Evolutionary conservation across 2,113 vertebrate genomes (phyloP).

Genomic region (Alectura lathami): DNA sequence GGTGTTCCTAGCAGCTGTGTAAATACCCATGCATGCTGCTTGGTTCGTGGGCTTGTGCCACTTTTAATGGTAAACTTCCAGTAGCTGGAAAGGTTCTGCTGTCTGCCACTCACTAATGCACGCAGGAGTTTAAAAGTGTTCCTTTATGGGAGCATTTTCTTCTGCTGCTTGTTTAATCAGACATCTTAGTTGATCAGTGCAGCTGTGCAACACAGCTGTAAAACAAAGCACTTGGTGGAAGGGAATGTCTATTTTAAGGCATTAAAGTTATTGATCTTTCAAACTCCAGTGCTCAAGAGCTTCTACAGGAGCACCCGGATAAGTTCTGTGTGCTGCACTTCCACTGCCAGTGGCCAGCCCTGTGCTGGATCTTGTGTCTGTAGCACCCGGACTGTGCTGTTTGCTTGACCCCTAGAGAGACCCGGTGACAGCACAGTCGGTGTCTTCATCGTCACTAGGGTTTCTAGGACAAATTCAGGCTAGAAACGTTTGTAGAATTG

Average conservation of each 20-base stretch:
- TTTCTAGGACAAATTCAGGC: not conserved
- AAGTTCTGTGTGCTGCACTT: not conserved
- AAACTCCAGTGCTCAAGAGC: not conserved
- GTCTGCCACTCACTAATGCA: not conserved
- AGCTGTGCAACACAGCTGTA: not conserved
- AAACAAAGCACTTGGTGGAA: not conserved
- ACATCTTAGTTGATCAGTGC: not conserved
- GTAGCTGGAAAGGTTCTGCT: not conserved
- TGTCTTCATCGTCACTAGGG: not conserved
- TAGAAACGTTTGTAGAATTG: not conserved
- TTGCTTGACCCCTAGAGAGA: not conserved
- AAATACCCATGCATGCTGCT: fast-evolving
- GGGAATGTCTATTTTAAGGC: not conserved
- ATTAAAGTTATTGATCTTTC: not conserved
- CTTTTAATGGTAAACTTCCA: not conserved
- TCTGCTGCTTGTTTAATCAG: not conserved
- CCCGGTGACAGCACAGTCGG: not conserved
- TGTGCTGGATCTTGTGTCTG: not conserved
- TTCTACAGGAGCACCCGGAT: not conserved
- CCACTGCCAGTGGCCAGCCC: not conserved
- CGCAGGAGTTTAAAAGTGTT: not conserved
- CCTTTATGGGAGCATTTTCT: not conserved
- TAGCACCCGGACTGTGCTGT: not conserved
- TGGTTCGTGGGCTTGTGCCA: not conserved
- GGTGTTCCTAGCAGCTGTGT: not conserved